Base-by-base conservation (phyloP, 2,113 vertebrate species). In the Chunga burmeisteri region DNA sequence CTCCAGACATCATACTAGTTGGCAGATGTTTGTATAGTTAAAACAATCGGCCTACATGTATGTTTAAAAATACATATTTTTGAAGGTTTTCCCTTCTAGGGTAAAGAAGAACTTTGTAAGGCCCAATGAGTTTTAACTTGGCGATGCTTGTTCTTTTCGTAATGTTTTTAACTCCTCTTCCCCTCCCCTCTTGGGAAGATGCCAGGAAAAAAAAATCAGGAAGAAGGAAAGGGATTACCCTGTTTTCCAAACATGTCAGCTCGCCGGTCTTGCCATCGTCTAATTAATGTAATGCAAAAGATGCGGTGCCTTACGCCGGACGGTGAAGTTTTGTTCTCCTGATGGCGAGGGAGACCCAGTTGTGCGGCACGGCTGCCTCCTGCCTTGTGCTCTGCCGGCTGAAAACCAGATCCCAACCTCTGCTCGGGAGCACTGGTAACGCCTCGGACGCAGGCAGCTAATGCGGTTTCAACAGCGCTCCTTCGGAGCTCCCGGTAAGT, bases 151-250 rank as follows among this genome's bases (percentile, higher is more conserved):
- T 67, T 94, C 47, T 75, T 81, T 84, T 65, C 0, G 0, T 93
- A 72, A 53, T 79, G 92, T 75, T 96, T 94, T 85, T 36, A 44
- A 40, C 19, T 86, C n/a, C 18, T 46, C 40, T 85, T 75, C 65
- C 72, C 90, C 88, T 77, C 70, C 86, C 40, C 8, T 27, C 13
- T 53, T 87, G 94, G 91, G 62, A 49, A 34, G 40, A 9, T 20
- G 95, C 96, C 95, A 91, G 81, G 93, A 82, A 90, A 84, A 67
- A 63, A 91, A 72, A 70, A 40, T 70, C 50, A 47, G 47, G 36
- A 89, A 42, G 27, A 36, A 59, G 58, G 50, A 70, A n/a, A 73
- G 89, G 81, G 89, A 92, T 95, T 95, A 85, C 73, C 36, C 72
- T 85, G 66, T 40, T 66, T 97, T 85, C 93, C 83, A 56, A 47